Evolutionary conservation across 2,888 invertebrate genomes (phyloP).

Genomic region (Erebia palarica): DNA sequence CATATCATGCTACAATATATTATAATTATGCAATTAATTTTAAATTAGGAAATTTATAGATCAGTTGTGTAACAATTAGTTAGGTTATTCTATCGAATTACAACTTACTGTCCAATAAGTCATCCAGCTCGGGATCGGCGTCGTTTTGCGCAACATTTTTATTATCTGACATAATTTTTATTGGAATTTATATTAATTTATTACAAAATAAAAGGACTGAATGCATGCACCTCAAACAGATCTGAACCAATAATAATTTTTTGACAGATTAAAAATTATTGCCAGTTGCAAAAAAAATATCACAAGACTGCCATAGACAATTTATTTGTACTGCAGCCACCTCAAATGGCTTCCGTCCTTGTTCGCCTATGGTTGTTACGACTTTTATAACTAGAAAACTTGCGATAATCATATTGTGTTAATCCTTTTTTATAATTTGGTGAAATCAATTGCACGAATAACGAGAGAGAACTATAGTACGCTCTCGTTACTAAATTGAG

Average conservation of each 20-base stretch:
- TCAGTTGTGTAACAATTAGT: constrained; percentile 22
- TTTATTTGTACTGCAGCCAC: neutral
- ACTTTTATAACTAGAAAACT: too few species aligned
- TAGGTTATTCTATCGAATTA: constrained; percentile 49
- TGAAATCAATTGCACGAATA: too few species aligned
- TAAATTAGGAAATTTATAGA: constrained; percentile 4
- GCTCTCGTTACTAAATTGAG: too few species aligned
- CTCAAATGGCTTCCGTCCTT: neutral
- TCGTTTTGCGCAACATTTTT: constrained; percentile 65
- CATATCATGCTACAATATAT: neutral
- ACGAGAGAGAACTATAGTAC: too few species aligned
- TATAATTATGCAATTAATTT: neutral
- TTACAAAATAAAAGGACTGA: too few species aligned
- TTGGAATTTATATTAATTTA: constrained; percentile 23
- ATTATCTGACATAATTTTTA: constrained; percentile 65
- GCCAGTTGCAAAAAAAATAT: constrained; percentile 28
- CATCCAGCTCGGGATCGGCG: constrained; percentile 87
- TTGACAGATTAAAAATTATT: constrained; percentile 27
- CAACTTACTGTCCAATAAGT: constrained; percentile 88
- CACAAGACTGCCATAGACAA: constrained; percentile 36
- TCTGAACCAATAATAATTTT: neutral
- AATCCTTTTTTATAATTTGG: too few species aligned
- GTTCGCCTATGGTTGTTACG: too few species aligned
- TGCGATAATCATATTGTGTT: too few species aligned
- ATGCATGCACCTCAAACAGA: neutral